These are phyloP conservation scores for Achroia grisella DNA, from an alignment of 1,140 invertebrate genomes.

Conservation along the genomic window DNA sequence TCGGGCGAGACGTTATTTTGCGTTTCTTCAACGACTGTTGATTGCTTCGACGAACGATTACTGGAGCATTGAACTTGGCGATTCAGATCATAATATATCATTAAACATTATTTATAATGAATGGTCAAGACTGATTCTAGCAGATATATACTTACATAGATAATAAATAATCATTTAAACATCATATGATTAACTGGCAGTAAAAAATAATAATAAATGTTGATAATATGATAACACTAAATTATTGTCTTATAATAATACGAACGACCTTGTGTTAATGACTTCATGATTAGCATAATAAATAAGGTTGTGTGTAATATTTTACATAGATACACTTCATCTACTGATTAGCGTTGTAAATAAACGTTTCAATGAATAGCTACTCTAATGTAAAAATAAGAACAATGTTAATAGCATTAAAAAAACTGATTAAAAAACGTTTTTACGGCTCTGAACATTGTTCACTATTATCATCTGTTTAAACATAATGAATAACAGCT, in stretches of 20 bases:
- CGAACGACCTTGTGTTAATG: not conserved
- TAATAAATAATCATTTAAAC: not conserved
- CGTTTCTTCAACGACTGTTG: slow-evolving; percentile 42
- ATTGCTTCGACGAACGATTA: slow-evolving; percentile 40
- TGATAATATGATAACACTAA: not conserved
- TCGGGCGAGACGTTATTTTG: slow-evolving; percentile 43
- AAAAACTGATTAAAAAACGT: too few relatives aligned
- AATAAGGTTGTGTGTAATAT: not conserved
- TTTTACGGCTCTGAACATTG: too few relatives aligned
- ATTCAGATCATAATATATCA: slow-evolving; percentile 11
- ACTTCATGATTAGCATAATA: not conserved
- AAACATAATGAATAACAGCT: slow-evolving; percentile 21
- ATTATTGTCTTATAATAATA: not conserved
- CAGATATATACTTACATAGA: not conserved
- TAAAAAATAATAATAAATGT: too few relatives aligned
- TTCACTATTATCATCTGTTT: not conserved
- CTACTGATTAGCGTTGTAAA: not conserved
- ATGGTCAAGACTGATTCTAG: not conserved
- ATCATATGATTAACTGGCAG: too few relatives aligned
- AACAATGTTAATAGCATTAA: too few relatives aligned
- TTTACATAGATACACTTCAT: not conserved
- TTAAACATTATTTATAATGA: too few relatives aligned
- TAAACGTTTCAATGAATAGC: too few relatives aligned
- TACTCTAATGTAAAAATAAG: too few relatives aligned
- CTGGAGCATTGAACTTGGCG: slow-evolving; percentile 48